A percentile compares a stretch with the other conserved stretches of the same genome.
phyloP scores from a whole-genome alignment of 2,888 invertebrate species.

The Orthonevra nobilis region DNA sequence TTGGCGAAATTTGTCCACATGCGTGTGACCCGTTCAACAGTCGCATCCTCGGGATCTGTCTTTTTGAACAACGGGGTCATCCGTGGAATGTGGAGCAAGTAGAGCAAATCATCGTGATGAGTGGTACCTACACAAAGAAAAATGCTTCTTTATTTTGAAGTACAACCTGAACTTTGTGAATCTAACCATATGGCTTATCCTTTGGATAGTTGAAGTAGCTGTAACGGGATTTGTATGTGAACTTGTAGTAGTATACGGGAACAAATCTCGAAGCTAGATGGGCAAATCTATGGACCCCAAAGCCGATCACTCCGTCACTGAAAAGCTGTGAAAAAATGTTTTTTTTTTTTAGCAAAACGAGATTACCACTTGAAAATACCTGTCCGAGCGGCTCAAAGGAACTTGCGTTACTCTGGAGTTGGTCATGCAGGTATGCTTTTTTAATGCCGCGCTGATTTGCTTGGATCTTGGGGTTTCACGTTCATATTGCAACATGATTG shows the following conservation, averaged over 20 bases:
- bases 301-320: conserved; percentile 82
- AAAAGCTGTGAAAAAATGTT: conserved; percentile 77
- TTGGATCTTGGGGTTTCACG: conserved; percentile 75
- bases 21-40: conserved; percentile 79
- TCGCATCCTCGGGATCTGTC: conserved; percentile 78
- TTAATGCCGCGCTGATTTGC: conserved; percentile 73
- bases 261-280: conserved; percentile 82
- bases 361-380: neutral
- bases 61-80: conserved; percentile 77
- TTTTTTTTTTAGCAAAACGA: neutral
- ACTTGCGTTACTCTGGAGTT: conserved; percentile 54
- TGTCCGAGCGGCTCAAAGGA: conserved; percentile 72
- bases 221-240: conserved; percentile 83
- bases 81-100: conserved; percentile 77
- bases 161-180: neutral
- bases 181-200: conserved; percentile 80
- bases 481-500: conserved; percentile 78
- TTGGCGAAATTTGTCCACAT: conserved; percentile 80
- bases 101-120: conserved; percentile 81
- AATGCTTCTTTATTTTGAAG: neutral
- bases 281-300: conserved; percentile 82
- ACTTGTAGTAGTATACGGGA: conserved; percentile 83
- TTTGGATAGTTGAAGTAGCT: conserved; percentile 81
- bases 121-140: conserved; percentile 76
- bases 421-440: conserved; percentile 72